These are phyloP conservation scores for Machimus atricapillus DNA, from an alignment of 2,888 invertebrate genomes.

Conservation along the genomic window DNA sequence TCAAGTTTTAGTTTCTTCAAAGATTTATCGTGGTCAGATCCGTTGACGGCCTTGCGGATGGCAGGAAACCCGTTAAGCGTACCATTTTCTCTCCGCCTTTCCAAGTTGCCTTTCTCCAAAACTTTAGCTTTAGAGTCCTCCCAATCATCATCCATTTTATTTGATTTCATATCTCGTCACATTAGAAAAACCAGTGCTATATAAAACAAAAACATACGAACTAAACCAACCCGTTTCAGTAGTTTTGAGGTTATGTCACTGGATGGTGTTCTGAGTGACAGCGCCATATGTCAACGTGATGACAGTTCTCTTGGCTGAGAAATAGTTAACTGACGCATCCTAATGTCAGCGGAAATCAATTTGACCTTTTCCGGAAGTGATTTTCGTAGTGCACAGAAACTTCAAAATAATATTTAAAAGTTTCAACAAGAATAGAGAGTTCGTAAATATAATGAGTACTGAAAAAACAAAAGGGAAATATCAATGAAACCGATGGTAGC, in stretches of 20 bases:
- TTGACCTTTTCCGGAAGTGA: background rate
- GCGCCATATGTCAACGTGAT: background rate
- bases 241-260: background rate
- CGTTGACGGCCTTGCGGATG: slow-evolving; percentile 51
- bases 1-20: slow-evolving; percentile 48
- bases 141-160: slow-evolving; percentile 4
- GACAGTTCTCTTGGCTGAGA: background rate
- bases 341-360: background rate
- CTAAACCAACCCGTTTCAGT: background rate
- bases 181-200: background rate
- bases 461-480: too few relatives aligned
- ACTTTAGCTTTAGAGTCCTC: background rate
- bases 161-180: background rate
- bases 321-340: background rate
- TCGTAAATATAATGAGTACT: too few relatives aligned
- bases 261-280: background rate
- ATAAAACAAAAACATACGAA: background rate
- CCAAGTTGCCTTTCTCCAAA: background rate
- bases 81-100: slow-evolving; percentile 46
- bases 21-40: slow-evolving; percentile 47
- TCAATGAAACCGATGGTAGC: too few relatives aligned
- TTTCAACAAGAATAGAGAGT: too few relatives aligned
- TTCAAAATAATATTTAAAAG: too few relatives aligned
- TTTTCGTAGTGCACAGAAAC: too few relatives aligned
- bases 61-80: slow-evolving; percentile 49